phyloP scores from a whole-genome alignment of 2,888 invertebrate species.

The Aporophyla lueneburgensis region DNA sequence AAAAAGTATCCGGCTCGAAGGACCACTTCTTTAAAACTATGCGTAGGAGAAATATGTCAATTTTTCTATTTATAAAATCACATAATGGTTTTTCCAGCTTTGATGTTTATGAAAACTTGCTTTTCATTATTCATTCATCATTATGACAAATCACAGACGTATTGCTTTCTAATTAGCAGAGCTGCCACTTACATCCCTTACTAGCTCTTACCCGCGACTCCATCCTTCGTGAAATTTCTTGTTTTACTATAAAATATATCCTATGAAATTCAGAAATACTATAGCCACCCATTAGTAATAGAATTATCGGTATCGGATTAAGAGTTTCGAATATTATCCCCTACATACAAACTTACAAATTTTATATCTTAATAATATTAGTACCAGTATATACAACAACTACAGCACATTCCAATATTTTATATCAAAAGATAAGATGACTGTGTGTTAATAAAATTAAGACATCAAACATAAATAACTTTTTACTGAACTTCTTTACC shows the following conservation, averaged over 20 bases:
- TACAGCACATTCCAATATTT: background rate
- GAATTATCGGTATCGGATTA: background rate
- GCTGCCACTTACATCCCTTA: background rate
- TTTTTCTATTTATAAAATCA: background rate
- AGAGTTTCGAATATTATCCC: background rate
- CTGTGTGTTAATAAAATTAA: background rate
- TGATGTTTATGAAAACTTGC: too few relatives aligned
- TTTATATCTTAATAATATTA: background rate
- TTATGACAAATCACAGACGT: too few relatives aligned
- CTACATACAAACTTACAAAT: background rate
- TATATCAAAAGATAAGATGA: background rate
- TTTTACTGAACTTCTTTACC: constrained; percentile 8
- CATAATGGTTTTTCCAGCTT: background rate
- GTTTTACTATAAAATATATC: background rate
- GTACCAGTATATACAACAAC: background rate
- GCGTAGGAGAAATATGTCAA: background rate
- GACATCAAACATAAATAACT: constrained; percentile 10
- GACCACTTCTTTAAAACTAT: background rate
- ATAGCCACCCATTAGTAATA: background rate
- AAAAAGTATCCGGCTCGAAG: constrained; percentile 16
- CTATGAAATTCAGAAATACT: background rate
- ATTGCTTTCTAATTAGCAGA: background rate
- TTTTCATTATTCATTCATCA: background rate
- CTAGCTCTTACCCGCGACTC: background rate
- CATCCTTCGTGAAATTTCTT: background rate